Evolutionary conservation across 2,888 invertebrate genomes (phyloP).

Genomic region (Andrena hattorfiana): DNA sequence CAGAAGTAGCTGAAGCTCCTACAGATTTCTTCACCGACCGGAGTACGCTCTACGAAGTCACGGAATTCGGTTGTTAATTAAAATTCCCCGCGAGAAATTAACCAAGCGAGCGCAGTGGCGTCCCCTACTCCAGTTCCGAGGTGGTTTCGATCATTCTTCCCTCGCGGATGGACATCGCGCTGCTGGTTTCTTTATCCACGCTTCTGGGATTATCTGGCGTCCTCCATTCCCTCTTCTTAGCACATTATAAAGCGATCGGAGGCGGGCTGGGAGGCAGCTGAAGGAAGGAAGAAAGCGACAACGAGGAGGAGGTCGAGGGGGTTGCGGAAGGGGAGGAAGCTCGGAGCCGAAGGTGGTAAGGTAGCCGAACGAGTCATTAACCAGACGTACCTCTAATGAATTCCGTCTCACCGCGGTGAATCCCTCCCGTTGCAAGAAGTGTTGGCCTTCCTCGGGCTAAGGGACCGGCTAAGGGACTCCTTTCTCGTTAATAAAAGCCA

Average conservation of each 20-base stretch:
- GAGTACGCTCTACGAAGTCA: background rate
- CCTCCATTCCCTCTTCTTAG: background rate
- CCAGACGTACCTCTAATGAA: conserved; percentile 79
- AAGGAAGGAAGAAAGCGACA: background rate
- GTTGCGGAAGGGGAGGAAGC: conserved; percentile 6
- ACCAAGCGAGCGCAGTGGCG: background rate
- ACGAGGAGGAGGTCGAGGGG: background rate
- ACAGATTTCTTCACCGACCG: background rate
- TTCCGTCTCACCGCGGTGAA: conserved; percentile 75
- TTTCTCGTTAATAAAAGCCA: conserved; percentile 85
- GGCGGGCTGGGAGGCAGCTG: background rate
- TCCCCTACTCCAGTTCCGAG: background rate
- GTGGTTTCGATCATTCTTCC: background rate
- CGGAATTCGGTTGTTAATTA: background rate
- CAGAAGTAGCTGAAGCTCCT: background rate
- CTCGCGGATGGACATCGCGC: background rate
- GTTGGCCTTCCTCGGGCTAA: conserved; percentile 69
- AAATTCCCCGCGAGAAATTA: conserved; percentile 1
- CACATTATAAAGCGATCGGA: conserved; percentile 5
- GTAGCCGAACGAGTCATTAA: conserved; percentile 80
- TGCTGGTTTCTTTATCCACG: background rate
- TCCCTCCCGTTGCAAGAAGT: conserved; percentile 51
- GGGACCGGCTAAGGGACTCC: conserved; percentile 74
- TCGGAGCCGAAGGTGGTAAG: conserved; percentile 67
- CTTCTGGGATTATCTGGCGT: background rate